Evolutionary conservation across 2,113 vertebrate species (phyloP), one percentile per base, ranked within the genome.

Genomic region (Nansenia antarctica): DNA sequence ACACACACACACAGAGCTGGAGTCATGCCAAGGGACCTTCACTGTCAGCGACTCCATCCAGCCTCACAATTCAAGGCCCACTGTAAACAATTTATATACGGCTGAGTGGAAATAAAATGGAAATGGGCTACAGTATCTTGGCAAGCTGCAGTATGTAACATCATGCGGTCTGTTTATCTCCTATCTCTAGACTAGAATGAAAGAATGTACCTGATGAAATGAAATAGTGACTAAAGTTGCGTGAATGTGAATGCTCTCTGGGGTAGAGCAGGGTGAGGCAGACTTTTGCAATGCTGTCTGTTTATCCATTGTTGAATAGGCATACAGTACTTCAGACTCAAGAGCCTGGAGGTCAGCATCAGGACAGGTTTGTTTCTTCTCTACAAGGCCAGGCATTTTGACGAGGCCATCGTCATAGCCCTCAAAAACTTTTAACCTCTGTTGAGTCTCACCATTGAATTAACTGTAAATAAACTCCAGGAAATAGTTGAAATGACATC

Each of bases 401-500:
- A 32, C 6, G 39, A n/a, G 22, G 60, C 42, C 35, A 12, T 34
- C 14, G 30, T 35, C n/a, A 11, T 11, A 20, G 20, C 35, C 35
- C 60, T 15, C 60, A 63, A 34, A 73, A 77, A 77, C 61, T 12
- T 70, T 52, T 37, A 63, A 71, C 45, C 45, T 61, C 30, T 60
- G 49, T 58, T 70, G 8, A 53, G 8, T 63, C 74, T 70, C 61
- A 26, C 11, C 31, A 18, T 5, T 72, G 75, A 67, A 58, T 67
- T 29, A 42, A 71, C 35, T 59, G 70, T 65, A 82, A 80, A 84
- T 73, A 86, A 73, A 76, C 57, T 34, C 45, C 66, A 74, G 74
- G 74, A 81, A 80, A 78, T 31, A 58, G 59, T 79, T 75, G 57
- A 79, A 73, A 70, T 20, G 0, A 77, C 65, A 57, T 73, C 53